phyloP scores from a whole-genome alignment of 2,113 vertebrate genomes.

The Mirza zaza region DNA sequence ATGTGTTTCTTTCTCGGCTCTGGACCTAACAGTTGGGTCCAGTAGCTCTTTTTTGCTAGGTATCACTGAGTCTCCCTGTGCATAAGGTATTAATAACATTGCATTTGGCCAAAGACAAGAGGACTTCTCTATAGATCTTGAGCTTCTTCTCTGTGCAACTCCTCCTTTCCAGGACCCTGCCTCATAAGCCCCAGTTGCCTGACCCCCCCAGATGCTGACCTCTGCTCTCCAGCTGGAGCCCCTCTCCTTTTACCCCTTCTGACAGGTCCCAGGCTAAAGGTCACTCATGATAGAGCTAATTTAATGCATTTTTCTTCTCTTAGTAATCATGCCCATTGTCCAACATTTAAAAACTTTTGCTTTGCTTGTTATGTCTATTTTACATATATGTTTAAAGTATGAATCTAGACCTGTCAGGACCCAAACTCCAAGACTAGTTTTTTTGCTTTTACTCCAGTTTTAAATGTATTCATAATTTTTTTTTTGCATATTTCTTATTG shows the following conservation, averaged over 20 bases:
- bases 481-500: neutral
- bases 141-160: neutral
- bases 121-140: neutral
- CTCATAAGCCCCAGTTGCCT: neutral
- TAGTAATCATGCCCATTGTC: neutral
- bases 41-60: neutral
- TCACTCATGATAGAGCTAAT: neutral
- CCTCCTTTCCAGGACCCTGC: neutral
- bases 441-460: neutral
- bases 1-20: too few species aligned
- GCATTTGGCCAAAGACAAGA: neutral
- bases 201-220: neutral
- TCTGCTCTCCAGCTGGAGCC: neutral
- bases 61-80: neutral
- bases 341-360: neutral
- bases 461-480: neutral
- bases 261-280: neutral
- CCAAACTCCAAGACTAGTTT: neutral
- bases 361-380: neutral
- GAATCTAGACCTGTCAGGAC: neutral
- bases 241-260: neutral
- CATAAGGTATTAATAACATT: neutral
- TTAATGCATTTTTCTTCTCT: neutral
- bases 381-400: neutral
- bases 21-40: neutral